Evolutionary conservation across 2,113 vertebrate species (phyloP).

Genomic region (Tamias sibiricus): DNA sequence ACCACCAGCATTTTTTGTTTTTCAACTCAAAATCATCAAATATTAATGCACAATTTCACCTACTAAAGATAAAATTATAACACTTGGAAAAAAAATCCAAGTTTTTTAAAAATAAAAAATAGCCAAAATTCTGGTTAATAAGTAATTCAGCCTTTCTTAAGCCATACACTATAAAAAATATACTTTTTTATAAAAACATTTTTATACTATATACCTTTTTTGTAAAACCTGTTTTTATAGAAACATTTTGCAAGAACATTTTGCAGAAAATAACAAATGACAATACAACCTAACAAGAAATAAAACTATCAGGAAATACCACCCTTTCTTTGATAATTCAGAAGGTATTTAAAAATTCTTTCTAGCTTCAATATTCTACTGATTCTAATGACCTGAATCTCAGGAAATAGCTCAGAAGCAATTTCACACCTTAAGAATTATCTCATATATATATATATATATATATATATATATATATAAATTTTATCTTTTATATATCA

Average conservation of each 20-base stretch:
- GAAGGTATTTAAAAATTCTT: not conserved
- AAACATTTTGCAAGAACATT: not conserved
- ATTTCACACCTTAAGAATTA: not conserved
- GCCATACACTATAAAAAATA: not conserved
- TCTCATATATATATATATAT: not conserved
- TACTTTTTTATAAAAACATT: not conserved
- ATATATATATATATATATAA: not conserved
- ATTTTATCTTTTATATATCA: not conserved
- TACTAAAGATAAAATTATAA: constrained; percentile 22
- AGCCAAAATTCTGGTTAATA: not conserved
- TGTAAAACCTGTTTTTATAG: not conserved
- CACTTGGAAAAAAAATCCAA: not conserved
- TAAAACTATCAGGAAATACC: not conserved
- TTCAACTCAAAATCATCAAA: constrained; percentile 38
- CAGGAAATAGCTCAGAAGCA: not conserved
- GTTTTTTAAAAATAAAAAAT: not conserved
- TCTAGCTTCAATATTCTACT: not conserved
- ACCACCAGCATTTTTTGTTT: constrained; percentile 28
- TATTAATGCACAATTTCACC: not conserved
- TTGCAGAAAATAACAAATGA: constrained; percentile 31
- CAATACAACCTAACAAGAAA: not conserved
- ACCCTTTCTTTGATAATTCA: not conserved
- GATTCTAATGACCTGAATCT: not conserved
- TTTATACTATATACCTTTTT: not conserved
- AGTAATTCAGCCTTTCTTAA: not conserved